phyloP scores from a whole-genome alignment of 2,888 invertebrate genomes.

The Drosophila multiciliata region DNA sequence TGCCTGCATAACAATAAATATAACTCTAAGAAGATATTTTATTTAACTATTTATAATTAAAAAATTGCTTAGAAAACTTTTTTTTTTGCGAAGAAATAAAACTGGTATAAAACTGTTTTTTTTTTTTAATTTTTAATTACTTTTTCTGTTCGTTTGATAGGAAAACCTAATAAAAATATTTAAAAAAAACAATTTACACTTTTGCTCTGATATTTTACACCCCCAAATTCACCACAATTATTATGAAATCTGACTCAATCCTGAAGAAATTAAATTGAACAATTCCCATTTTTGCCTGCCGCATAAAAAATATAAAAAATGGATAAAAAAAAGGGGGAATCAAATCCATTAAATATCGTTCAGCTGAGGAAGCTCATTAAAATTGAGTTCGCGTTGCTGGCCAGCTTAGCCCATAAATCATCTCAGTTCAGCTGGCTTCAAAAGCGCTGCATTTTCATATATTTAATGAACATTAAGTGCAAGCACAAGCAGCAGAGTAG shows the following conservation, averaged over 20 bases:
- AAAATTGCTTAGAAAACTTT: too few species aligned
- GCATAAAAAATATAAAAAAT: background rate
- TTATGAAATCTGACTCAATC: background rate
- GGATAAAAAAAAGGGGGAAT: constrained; percentile 15
- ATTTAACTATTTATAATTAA: too few species aligned
- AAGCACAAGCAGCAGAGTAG: constrained; percentile 9
- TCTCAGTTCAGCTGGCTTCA: constrained; percentile 29
- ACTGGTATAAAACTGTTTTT: too few species aligned
- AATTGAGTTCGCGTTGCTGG: constrained; percentile 31
- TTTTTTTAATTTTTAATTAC: background rate
- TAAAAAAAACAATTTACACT: background rate
- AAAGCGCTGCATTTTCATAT: constrained; percentile 60
- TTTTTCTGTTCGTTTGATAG: background rate
- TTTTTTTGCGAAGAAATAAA: background rate
- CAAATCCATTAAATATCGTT: constrained; percentile 54
- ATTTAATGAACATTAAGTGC: constrained; percentile 71
- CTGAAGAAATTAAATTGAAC: constrained; percentile 1
- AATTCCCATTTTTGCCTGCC: background rate
- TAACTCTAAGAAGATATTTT: background rate
- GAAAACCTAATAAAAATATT: background rate
- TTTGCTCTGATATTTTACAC: background rate
- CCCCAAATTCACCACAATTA: background rate
- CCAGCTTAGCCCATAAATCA: constrained; percentile 60
- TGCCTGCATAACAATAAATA: background rate
- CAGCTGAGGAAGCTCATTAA: constrained; percentile 61